Base-by-base conservation (phyloP, 2,797 vertebrate genomes). In the Varecia variegata region DNA sequence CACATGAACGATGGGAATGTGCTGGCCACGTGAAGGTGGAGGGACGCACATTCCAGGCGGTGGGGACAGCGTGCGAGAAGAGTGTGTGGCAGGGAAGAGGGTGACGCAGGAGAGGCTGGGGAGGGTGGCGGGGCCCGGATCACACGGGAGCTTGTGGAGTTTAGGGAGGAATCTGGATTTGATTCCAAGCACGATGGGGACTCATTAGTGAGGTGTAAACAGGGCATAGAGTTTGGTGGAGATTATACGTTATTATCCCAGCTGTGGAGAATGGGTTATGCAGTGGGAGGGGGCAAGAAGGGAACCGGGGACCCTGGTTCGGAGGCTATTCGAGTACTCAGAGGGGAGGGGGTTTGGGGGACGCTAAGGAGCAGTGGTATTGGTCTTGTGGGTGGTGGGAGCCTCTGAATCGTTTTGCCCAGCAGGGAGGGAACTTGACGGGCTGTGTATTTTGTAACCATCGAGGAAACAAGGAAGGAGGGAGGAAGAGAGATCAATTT, bases 51-150 rank as follows among this genome's bases (percentile, higher is more conserved):
- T 68, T 62, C 21, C 43, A 56, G 56, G 13, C 45, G 13, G 11
- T 68, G 40, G 40, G 38, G 52, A 38, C 40, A 7, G 52, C 17
- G 4, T 32, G 25, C 17, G 32, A 10, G 18, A 50, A 30, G 20
- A 45, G 17, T 18, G 11, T 30, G 68, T 1, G 21, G 27, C 45
- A 58, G 67, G 65, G 62, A 70, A 15, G 45, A n/a, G 27, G 45
- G 7, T 1, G 12, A 38, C 0, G 1, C 7, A 6, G 9, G 27
- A 47, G 52, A 35, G 0, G 3, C 2, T 13, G 27, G 32, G 74
- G 30, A 80, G 52, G 81, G 20, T 3, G 50, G 43, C 10, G 2
- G 18, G 14, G 60, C 21, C 12, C 4, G 2, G 11, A 3, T 56
- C 14, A 20, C 7, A 21, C 5, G 56, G 18, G 40, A 27, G 9